Percentiles rank a stretch among this genome's conserved stretches.
These are phyloP conservation scores for Hoplias malabaricus DNA, from an alignment of 2,113 vertebrate genomes.

Conservation along the genomic window DNA sequence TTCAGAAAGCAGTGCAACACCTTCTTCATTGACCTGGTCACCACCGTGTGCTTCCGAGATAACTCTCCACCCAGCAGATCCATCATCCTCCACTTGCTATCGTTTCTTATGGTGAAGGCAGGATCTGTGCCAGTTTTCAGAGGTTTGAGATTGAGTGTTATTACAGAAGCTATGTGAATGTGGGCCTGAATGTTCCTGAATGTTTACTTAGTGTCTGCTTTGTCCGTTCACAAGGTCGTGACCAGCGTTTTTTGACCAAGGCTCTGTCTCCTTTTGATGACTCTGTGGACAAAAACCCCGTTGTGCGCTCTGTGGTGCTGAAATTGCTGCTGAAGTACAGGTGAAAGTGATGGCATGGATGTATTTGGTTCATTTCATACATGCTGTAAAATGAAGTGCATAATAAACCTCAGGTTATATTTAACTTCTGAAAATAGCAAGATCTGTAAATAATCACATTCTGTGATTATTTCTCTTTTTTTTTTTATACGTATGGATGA, in stretches of 20 bases:
- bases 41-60: conserved; percentile 91
- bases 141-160: conserved; percentile 51
- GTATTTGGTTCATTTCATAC: background rate
- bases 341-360: conserved; percentile 59
- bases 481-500: no score
- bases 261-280: conserved; percentile 89
- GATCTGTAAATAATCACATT: no score
- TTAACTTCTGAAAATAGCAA: no score
- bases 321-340: conserved; percentile 95
- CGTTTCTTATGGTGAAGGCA: conserved; percentile 79
- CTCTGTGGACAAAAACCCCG: conserved; percentile 85
- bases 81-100: conserved; percentile 79
- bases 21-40: conserved; percentile 91
- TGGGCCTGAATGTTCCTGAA: background rate
- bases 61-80: conserved; percentile 76
- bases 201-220: background rate
- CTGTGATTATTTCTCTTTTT: no score
- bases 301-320: conserved; percentile 88
- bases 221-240: conserved; percentile 3
- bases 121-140: conserved; percentile 26
- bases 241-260: conserved; percentile 72
- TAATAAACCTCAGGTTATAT: no score
- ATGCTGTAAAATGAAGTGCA: no score
- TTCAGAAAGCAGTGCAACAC: conserved; percentile 86
- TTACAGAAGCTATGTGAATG: background rate